phyloP scores from a whole-genome alignment of 2,888 invertebrate species.

The Eristalis intricaria region DNA sequence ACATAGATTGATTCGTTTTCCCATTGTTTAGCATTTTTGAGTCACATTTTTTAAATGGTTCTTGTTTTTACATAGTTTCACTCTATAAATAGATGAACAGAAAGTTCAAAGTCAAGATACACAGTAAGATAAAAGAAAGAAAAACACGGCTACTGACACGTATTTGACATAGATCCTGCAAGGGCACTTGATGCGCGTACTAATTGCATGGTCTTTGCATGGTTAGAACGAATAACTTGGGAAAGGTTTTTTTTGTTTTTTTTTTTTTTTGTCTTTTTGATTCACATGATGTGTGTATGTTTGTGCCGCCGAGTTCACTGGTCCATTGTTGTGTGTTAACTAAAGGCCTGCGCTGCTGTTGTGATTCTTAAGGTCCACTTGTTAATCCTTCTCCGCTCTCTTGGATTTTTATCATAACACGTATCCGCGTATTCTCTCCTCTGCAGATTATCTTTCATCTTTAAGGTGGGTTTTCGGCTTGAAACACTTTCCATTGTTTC shows the following conservation, averaged over 20 bases:
- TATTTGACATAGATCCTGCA: slow-evolving; percentile 72
- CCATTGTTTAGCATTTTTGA: slow-evolving; percentile 4
- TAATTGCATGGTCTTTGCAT: slow-evolving; percentile 75
- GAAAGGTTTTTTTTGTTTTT: slow-evolving; percentile 8
- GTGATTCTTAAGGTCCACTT: slow-evolving; percentile 35
- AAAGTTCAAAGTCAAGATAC: slow-evolving; percentile 65
- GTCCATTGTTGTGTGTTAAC: slow-evolving; percentile 42
- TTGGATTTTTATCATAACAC: slow-evolving; percentile 63
- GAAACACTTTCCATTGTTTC: neutral
- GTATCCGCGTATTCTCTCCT: slow-evolving; percentile 39
- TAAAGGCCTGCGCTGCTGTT: slow-evolving; percentile 35
- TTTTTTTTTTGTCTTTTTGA: neutral
- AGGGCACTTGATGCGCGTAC: slow-evolving; percentile 77
- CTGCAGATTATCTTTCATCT: slow-evolving; percentile 40
- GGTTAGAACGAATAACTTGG: slow-evolving; percentile 27
- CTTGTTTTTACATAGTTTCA: slow-evolving; percentile 30
- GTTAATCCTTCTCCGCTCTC: slow-evolving; percentile 28
- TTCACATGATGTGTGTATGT: slow-evolving; percentile 20
- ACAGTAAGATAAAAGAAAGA: slow-evolving; percentile 5
- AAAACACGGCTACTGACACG: slow-evolving; percentile 13
- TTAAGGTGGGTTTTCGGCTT: slow-evolving; percentile 8
- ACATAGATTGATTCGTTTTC: neutral
- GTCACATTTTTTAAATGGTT: slow-evolving; percentile 1
- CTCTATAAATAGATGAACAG: slow-evolving; percentile 35
- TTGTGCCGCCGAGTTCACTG: slow-evolving; percentile 49